These are phyloP conservation scores for Hylomyscus alleni DNA, from an alignment of 2,797 vertebrate genomes.

Conservation along the genomic window DNA sequence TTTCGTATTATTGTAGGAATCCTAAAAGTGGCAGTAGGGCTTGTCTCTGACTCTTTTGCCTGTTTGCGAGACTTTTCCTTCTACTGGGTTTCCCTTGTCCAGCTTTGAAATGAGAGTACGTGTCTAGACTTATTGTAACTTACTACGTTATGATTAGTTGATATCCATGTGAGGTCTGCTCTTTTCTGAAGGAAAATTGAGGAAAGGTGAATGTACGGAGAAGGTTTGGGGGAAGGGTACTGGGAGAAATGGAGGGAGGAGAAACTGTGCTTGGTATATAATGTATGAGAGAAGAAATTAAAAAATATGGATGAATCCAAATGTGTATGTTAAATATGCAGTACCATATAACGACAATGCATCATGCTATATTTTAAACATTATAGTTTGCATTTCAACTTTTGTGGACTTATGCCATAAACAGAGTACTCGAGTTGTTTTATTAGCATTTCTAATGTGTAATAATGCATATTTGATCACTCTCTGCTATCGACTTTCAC, in stretches of 20 bases:
- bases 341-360: conserved; percentile 24
- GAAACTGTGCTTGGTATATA: neutral
- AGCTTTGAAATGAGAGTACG: neutral
- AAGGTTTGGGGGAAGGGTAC: accelerated
- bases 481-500: conserved; percentile 54
- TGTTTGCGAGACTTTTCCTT: neutral
- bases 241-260: neutral
- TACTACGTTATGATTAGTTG: neutral
- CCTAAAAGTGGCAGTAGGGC: neutral
- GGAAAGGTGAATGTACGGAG: neutral
- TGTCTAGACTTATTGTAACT: neutral
- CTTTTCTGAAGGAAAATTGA: neutral
- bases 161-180: neutral
- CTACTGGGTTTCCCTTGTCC: neutral
- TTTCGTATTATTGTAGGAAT: neutral
- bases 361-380: conserved; percentile 8
- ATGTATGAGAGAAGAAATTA: neutral
- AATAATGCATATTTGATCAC: conserved; percentile 67
- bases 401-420: conserved; percentile 29
- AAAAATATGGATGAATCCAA: neutral
- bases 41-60: too few relatives aligned
- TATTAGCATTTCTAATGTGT: conserved; percentile 74
- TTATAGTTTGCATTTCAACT: neutral
- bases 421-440: conserved; percentile 11
- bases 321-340: neutral